Evolutionary conservation across 92 coral and sea anemone genomes (phyloP), one percentile per base, ranked within the genome.

Genomic region (Parazoanthus atlanticus): DNA sequence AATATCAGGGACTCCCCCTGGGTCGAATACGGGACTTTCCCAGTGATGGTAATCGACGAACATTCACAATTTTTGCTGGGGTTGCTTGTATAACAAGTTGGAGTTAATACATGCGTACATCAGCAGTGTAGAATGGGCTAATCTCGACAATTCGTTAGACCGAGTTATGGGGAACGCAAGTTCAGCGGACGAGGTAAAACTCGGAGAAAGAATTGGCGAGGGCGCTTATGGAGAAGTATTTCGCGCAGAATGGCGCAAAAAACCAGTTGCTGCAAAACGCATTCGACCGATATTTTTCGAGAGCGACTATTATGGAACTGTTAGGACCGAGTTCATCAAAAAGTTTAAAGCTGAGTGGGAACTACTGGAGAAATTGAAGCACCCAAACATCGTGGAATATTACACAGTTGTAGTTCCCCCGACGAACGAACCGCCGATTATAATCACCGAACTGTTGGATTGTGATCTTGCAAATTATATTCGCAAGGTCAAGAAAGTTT

Each of bases 161-260:
- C 8, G 28, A 61, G 88, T 32, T 65, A 95, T 95, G 98, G 98
- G 98, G 8, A 93, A 93, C 82, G 9, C 88, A 49, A 75, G 89
- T 23, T 89, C 95, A 0, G 87, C 34, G 21, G 95, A 92, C 21
- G 93, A 92, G 34, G 88, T 95, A 23, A 92, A 88, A 80, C 83
- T 95, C 7, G 88, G 90, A 11, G 93, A 92, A 17, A 82, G 43
- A 61, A 94, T 94, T 3, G 98, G 98, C 34, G 92, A 86, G 54
- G 98, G 98, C 5, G 90, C 98, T 15, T 94, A 80, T 88, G 96
- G 94, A 32, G 95, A 91, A 70, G 98, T 94, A 5, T 94, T 91
- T 86, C 78, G 71, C 25, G 98, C 98, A 1, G 52, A 69, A 26
- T 94, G 95, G 98, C 86, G 91, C 21, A 94, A 90, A 5, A 26